Evolutionary conservation across 1,140 invertebrate genomes (phyloP), one percentile per base, ranked within the genome.

Genomic region (Drosophila pectinifera): DNA sequence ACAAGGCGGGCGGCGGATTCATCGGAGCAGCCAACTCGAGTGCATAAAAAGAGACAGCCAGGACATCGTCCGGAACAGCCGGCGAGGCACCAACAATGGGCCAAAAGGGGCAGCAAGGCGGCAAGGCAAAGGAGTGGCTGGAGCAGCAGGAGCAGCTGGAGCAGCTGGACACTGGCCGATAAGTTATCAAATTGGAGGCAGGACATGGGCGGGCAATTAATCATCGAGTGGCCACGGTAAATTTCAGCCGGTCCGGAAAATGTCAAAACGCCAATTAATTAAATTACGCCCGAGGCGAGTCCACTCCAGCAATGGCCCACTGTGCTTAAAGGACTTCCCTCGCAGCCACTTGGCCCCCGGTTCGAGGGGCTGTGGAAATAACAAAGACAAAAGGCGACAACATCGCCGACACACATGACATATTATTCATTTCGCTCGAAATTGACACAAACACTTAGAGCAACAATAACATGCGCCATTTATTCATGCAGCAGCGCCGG

Each of bases 401-500:
- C 70, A 62, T 59, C 55, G 68, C 34, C 75, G 49, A 79, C 77
- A 75, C 51, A 57, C 64, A 80, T 80, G 65, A 81, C 78, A 76
- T 81, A 81, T 81, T 81, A 81, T 81, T 81, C 73, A 82, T 81
- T 81, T 78, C 79, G 56, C 79, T 81, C 24, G 78, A 81, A 81
- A 81, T 81, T 77, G 79, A 81, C 78, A 77, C 79, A 77, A 81
- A 80, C 79, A 81, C 79, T 81, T 81, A 58, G 68, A 77, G 57
- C 73, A 81, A 81, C 79, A 77, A 81, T 81, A 81, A 81, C 79
- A 77, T 62, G 79, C 73, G 61, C 67, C 78, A 81, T 81, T 70
- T 77, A 81, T 81, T 81, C 79, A 73, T 73, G 78, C 70, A 73
- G 63, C 63, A 28, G 45, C 7, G 24, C n/a, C n/a, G n/a, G n/a